phyloP scores from a whole-genome alignment of 2,888 invertebrate genomes.

The Parascotia fuliginaria region DNA sequence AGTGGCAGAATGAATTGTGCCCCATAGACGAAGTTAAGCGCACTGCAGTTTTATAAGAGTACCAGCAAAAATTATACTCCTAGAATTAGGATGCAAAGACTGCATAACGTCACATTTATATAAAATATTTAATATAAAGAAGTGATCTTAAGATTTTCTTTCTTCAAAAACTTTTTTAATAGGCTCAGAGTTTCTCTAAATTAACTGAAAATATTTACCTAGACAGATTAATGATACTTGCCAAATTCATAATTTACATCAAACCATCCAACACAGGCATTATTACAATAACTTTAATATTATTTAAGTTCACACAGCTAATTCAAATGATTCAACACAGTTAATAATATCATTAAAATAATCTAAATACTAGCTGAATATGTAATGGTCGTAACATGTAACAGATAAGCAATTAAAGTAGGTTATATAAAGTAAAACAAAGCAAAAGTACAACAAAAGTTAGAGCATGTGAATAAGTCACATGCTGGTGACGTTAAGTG shows the following conservation, averaged over 20 bases:
- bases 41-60: too few relatives aligned
- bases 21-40: too few relatives aligned
- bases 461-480: conserved; percentile 35
- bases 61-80: too few relatives aligned
- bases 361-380: not conserved
- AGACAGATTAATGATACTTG: not conserved
- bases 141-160: too few relatives aligned
- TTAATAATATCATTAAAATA: conserved; percentile 1
- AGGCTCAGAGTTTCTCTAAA: too few relatives aligned
- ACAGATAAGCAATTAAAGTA: conserved; percentile 10
- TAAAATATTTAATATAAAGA: too few relatives aligned
- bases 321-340: not conserved
- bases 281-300: not conserved
- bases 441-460: conserved; percentile 30
- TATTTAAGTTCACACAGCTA: not conserved
- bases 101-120: too few relatives aligned
- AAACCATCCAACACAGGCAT: not conserved
- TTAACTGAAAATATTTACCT: too few relatives aligned
- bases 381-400: not conserved
- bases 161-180: too few relatives aligned
- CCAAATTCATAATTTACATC: not conserved
- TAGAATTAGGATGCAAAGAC: too few relatives aligned
- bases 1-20: too few relatives aligned
- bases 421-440: conserved; percentile 26
- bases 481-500: conserved; percentile 54